Percentiles rank a stretch among this genome's conserved stretches.
phyloP scores from a whole-genome alignment of 2,888 invertebrate species.

The Leistus spinibarbis region DNA sequence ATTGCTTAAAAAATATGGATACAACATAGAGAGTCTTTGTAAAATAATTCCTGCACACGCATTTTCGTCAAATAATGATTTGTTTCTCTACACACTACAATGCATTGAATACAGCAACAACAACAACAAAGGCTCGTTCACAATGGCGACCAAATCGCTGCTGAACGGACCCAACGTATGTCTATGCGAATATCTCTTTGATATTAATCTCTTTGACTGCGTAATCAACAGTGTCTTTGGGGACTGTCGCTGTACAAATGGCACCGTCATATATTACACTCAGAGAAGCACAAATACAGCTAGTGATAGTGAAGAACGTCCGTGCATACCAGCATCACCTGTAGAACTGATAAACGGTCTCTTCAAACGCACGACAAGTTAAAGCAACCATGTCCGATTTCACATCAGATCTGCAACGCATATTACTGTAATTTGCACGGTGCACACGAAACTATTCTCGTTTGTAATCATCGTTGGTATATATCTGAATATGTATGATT shows the following conservation, averaged over 20 bases:
- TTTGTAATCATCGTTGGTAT: background rate
- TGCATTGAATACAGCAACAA: too few relatives aligned
- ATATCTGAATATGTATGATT: background rate
- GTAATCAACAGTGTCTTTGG: constrained; percentile 29
- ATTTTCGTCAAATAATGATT: too few relatives aligned
- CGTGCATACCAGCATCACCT: constrained; percentile 34
- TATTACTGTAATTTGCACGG: background rate
- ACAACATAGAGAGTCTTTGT: too few relatives aligned
- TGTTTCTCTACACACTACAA: too few relatives aligned
- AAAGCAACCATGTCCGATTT: background rate
- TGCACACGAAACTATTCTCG: background rate
- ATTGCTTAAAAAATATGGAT: too few relatives aligned
- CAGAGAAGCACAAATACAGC: background rate
- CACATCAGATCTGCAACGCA: background rate
- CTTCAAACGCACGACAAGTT: constrained; percentile 10
- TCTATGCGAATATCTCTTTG: constrained; percentile 27
- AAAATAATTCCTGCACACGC: too few relatives aligned
- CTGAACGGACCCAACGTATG: background rate
- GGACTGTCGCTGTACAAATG: constrained; percentile 30
- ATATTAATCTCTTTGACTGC: constrained; percentile 39
- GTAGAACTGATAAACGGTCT: constrained; percentile 22
- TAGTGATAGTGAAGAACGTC: background rate
- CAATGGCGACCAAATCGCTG: background rate
- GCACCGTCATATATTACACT: constrained; percentile 8
- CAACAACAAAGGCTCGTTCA: constrained; percentile 15